Evolutionary conservation across 2,113 vertebrate genomes (phyloP), one percentile per base, ranked within the genome.

Genomic region (Turnix velox): DNA sequence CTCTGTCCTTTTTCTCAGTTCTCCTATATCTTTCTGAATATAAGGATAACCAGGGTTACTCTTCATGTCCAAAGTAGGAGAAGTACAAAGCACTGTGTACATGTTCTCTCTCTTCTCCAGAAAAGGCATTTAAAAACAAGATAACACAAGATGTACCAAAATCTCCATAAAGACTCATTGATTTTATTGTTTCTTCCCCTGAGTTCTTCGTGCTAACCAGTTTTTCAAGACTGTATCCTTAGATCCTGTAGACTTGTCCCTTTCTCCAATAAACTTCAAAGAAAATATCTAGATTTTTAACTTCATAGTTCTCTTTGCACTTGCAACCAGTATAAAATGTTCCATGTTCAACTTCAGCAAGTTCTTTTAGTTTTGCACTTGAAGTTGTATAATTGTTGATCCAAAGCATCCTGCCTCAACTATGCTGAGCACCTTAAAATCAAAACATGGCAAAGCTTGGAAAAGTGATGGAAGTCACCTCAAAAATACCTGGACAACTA

Each of bases 261-360:
- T 74, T 92, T 84, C 81, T 71, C 68, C 65, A 74, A 33, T 57
- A 83, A 90, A 88, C 55, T 83, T 96, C 85, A 94, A 96, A 88
- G 76, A 1, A 24, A 88, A 93, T 25, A 13, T 35, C 54, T 87
- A 48, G 74, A 82, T 94, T 91, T 89, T 79, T 92, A 72, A 58
- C 62, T 95, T 87, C 94, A 94, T 0, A 72, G 71, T 35, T 62
- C 54, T 75, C 74, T 49, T 54, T 85, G 42, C 87, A 66, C 81
- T 92, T 65, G 46, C 57, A 79, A 40, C 61, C 52, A 49, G n/a
- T 67, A 65, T 27, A 73, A 92, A 92, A 90, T 45, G 45, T 72
- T 40, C 84, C n/a, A n/a, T n/a, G n/a, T n/a, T n/a, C n/a, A n/a
- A 65, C 46, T 95, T 92, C 42, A 84, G 57, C 59, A 83, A 63